phyloP scores from a whole-genome alignment of 2,797 vertebrate species.

The Cuniculus paca region DNA sequence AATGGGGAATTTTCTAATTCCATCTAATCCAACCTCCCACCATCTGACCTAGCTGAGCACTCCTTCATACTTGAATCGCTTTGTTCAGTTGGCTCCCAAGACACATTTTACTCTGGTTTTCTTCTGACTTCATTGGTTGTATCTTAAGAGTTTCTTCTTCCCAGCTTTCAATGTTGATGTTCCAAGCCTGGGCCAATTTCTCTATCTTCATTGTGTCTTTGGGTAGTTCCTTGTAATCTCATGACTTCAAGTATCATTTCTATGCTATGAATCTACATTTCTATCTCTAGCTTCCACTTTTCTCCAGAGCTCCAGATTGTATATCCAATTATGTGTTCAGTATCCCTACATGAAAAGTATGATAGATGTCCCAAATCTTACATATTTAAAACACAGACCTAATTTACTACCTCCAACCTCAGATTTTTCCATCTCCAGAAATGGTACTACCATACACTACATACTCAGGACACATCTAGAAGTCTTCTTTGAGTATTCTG shows the following conservation, averaged over 20 bases:
- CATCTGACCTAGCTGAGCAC: neutral
- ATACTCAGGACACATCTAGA: neutral
- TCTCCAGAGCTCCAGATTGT: neutral
- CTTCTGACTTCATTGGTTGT: neutral
- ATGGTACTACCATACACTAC: neutral
- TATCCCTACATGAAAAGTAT: neutral
- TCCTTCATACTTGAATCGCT: neutral
- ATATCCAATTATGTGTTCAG: neutral
- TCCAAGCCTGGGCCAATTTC: neutral
- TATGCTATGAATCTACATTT: neutral
- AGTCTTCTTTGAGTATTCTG: neutral
- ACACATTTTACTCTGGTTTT: neutral
- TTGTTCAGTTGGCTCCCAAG: neutral
- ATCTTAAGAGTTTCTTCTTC: neutral
- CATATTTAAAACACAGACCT: neutral
- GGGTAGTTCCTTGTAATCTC: neutral
- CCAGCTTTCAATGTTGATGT: neutral
- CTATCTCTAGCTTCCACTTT: conserved; percentile 13
- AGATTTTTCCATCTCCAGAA: neutral
- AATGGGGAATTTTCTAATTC: neutral
- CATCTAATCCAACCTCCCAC: neutral
- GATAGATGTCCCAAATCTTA: neutral
- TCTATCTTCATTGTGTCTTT: neutral
- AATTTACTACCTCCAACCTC: neutral
- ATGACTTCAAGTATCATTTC: neutral